Conservation (phyloP, 2,888 invertebrate genomes). For the Melanchra persicariae region DNA sequence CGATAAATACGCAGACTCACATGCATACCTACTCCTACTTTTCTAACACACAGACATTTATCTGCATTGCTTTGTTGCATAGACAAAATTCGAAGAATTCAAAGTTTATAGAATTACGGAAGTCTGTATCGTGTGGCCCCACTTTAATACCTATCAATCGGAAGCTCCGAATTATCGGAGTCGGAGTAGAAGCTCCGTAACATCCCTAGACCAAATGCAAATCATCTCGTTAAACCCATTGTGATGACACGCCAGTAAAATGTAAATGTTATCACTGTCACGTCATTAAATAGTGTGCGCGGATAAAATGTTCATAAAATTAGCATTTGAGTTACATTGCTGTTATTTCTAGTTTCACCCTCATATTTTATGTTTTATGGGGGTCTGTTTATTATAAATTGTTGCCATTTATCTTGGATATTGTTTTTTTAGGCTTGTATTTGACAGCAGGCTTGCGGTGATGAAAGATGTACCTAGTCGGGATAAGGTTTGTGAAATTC, state of each 20-base stretch:
- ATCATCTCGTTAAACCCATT: constrained; percentile 52
- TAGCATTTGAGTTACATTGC: constrained; percentile 63
- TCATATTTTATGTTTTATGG: constrained; percentile 40
- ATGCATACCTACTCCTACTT: too few relatives aligned
- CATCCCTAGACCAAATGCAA: constrained; percentile 50
- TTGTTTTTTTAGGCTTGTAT: constrained; percentile 25
- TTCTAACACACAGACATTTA: too few relatives aligned
- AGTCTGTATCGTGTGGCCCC: too few relatives aligned
- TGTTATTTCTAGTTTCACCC: constrained; percentile 45
- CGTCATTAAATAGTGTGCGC: constrained; percentile 66
- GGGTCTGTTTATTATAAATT: constrained; percentile 34
- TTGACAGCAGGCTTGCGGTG: constrained; percentile 17
- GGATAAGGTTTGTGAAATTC: background rate
- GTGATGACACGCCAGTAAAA: constrained; percentile 68
- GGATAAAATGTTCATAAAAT: constrained; percentile 68
- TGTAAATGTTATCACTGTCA: constrained; percentile 74
- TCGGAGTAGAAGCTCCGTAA: too few relatives aligned
- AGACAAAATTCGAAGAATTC: too few relatives aligned
- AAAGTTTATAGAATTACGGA: too few relatives aligned
- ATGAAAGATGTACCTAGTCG: constrained; percentile 1
- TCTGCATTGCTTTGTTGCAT: too few relatives aligned
- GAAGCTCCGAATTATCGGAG: too few relatives aligned
- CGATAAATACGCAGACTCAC: too few relatives aligned
- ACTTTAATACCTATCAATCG: too few relatives aligned
- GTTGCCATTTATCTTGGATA: constrained; percentile 38